Evolutionary conservation across 2,888 invertebrate species (phyloP), one percentile per base, ranked within the genome.

Genomic region (Melikaiella ostensackeni): DNA sequence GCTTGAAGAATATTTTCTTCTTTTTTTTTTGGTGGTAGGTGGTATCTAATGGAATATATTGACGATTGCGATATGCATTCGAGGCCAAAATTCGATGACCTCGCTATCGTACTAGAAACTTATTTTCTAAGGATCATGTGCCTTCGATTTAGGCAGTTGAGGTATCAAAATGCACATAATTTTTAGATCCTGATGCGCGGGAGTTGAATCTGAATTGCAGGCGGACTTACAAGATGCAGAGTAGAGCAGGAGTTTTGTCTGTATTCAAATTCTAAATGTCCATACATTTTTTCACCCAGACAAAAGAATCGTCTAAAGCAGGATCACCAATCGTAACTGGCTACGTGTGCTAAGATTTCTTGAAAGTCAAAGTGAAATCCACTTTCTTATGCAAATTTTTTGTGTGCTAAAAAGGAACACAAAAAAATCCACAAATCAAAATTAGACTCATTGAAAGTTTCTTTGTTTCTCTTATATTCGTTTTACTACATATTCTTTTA

Each of bases 151-250:
- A 50, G 50, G 2, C 50, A n/a, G n/a, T 16, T 27, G 19, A n/a
- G 16, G 50, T 70, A 78, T 78, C 78, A 76, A 75, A 63, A 78
- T 78, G 78, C 70, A 78, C 78, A 78, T 78, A 78, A 75, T 78
- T 78, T 50, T 24, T 16, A 27, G 38, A 66, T 59, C 78, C 63
- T 75, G 55, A 75, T 64, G 78, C 78, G 78, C 62, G 78, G 64
- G 78, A 64, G 75, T 38, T 75, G 38, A 75, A 78, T 78, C 75
- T 78, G 75, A 78, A 75, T 78, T 75, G 78, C 78, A 75, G 57
- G 70, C 75, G 46, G 75, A 61, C 75, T 30, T 46, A 62, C 62
- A 61, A 62, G 61, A 75, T 46, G 62, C 42, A 70, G 75, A 75
- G 61, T 62, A 61, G 75, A 61, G 62, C 61, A 55, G 42, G 30